phyloP scores from a whole-genome alignment of 2,797 vertebrate genomes.

The Champsocephalus gunnari region DNA sequence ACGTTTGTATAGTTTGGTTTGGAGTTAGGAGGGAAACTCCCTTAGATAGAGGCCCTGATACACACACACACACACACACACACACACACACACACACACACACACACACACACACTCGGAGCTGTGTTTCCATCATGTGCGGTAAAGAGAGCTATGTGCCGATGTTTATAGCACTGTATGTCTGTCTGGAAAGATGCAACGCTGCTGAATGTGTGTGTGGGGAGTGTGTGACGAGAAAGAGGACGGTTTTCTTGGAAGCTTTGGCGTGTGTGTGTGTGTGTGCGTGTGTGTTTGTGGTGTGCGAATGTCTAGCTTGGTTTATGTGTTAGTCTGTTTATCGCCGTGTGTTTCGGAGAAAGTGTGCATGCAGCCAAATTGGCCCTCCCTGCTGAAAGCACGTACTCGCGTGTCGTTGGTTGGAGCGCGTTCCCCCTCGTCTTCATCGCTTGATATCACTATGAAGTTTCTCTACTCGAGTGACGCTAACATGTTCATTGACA shows the following conservation, averaged over 20 bases:
- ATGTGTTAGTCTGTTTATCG: slow-evolving; percentile 64
- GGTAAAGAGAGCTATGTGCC: slow-evolving; percentile 59
- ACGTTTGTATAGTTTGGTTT: slow-evolving; percentile 32
- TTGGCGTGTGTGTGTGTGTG: slow-evolving; percentile 41
- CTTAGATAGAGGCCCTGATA: slow-evolving; percentile 51
- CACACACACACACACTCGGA: slow-evolving; percentile 17
- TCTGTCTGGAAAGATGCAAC: slow-evolving; percentile 62
- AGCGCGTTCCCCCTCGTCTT: slow-evolving; percentile 6
- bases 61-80: slow-evolving; percentile 36
- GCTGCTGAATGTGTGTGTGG: slow-evolving; percentile 20
- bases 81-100: neutral
- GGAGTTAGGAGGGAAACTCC: slow-evolving; percentile 50
- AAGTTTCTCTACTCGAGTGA: too few relatives aligned
- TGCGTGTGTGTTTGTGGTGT: slow-evolving; percentile 26
- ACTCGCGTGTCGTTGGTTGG: slow-evolving; percentile 44
- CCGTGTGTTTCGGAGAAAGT: slow-evolving; percentile 65
- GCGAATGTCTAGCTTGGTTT: slow-evolving; percentile 43
- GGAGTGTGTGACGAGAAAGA: slow-evolving; percentile 27
- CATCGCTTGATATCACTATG: neutral
- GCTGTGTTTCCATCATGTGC: slow-evolving; percentile 65
- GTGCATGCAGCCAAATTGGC: slow-evolving; percentile 59
- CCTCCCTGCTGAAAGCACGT: slow-evolving; percentile 39
- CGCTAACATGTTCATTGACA: too few relatives aligned
- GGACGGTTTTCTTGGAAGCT: slow-evolving; percentile 55
- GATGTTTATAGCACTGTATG: slow-evolving; percentile 67